Evolutionary conservation across 2,888 invertebrate genomes (phyloP).

Genomic region (Parnassius orleans): DNA sequence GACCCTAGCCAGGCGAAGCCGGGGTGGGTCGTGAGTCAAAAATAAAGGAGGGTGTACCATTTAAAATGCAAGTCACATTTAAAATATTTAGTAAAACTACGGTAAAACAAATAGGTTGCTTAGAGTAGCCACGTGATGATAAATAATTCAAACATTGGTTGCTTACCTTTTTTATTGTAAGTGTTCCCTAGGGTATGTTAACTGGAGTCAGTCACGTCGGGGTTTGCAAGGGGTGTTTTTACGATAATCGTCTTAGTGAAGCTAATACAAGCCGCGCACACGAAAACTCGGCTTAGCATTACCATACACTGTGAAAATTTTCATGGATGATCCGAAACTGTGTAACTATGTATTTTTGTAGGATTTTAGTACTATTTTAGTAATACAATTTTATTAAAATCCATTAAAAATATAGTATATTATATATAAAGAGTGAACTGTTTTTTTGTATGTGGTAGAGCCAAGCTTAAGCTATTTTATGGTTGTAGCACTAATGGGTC

Average conservation of each 20-base stretch:
- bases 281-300: conserved; percentile 15
- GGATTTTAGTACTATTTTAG: no score
- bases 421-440: no score
- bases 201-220: conserved; percentile 36
- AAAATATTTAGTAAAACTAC: neutral
- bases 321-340: neutral
- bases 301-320: neutral
- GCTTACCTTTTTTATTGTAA: conserved; percentile 27
- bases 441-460: no score
- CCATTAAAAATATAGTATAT: no score
- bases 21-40: no score
- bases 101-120: conserved; percentile 9
- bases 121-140: conserved; percentile 35
- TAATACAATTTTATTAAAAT: no score
- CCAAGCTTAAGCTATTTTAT: no score
- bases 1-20: no score
- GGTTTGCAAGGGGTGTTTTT: conserved; percentile 36
- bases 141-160: conserved; percentile 37
- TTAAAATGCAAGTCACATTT: no score
- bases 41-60: no score
- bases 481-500: no score
- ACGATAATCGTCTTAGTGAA: conserved; percentile 33
- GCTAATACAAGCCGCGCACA: conserved; percentile 25
- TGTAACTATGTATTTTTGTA: no score
- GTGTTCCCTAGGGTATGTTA: conserved; percentile 34